Base-by-base conservation (phyloP, 2,113 vertebrate species). In the Potamarius usumacintae region DNA sequence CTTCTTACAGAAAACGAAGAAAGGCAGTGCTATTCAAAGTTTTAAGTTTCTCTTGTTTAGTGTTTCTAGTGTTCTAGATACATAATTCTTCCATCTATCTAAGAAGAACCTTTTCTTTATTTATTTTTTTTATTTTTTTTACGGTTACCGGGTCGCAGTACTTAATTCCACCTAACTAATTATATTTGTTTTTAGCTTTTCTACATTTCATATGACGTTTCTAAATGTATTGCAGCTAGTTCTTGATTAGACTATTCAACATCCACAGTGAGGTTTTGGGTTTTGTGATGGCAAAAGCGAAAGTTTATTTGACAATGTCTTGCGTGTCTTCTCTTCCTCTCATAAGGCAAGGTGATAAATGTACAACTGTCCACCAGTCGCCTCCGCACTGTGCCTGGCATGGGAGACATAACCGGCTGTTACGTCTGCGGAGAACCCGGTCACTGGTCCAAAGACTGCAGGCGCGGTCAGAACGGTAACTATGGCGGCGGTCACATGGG, bases 401-500 rank as follows among this genome's bases (percentile, higher is more conserved):
- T 99, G 98, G 98, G 97, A 95, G 96, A 97, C 94, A 96, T 97
- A 96, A 97, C 96, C 7, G 97, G 97, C 94, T 99, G 98, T 95
- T 99, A 96, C 94, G 97, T 97, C 92, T 99, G 98, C 87, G 98
- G 98, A 89, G 97, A 98, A 93, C 97, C 97, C 82, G 98, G 98
- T 88, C 98, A 99, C 92, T 99, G 98, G 98, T 99, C 98, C 81
- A 98, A 98, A 95, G 96, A 98, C 94, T 99, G 98, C 91, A 97
- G 97, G 0, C 93, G 96, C 88, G 94, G 96, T 92, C 96, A 97
- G 81, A 93, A 94, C 57, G 90, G 91, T 94, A 93, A 93, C 92
- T 88, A 92, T 91, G 86, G 90, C 18, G 93, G 93, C 1, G 90
- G 82, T 89, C 34, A 53, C 86, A 93, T 93, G 91, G 92, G 89